These are phyloP conservation scores for Heliconius aoede DNA, from an alignment of 2,888 invertebrate species.

Conservation along the genomic window DNA sequence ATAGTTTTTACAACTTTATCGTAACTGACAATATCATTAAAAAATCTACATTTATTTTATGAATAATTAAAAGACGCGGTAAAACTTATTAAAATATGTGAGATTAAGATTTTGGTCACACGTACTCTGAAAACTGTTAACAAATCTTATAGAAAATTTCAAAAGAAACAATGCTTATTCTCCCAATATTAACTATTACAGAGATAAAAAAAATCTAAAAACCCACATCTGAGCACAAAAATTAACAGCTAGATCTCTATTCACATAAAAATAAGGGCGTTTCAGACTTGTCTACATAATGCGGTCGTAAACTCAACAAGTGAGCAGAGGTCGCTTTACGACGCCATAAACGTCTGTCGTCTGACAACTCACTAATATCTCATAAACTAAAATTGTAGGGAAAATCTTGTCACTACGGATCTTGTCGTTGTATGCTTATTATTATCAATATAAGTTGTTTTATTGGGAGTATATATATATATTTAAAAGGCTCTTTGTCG, in stretches of 20 bases:
- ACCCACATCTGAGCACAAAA: constrained; percentile 22
- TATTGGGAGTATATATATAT: background rate
- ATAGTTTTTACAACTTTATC: too few species aligned
- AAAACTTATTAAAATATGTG: too few species aligned
- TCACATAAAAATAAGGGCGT: constrained; percentile 51
- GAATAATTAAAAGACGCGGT: too few species aligned
- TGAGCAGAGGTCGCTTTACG: constrained; percentile 77
- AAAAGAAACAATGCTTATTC: too few species aligned
- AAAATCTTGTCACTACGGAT: constrained; percentile 49
- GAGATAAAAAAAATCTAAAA: constrained; percentile 13
- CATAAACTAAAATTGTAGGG: constrained; percentile 64
- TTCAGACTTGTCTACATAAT: constrained; percentile 52
- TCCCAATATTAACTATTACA: background rate
- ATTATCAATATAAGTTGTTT: constrained; percentile 16
- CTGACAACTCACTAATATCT: constrained; percentile 78
- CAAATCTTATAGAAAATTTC: too few species aligned
- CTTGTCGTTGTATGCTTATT: constrained; percentile 11
- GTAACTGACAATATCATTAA: too few species aligned
- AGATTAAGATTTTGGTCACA: too few species aligned
- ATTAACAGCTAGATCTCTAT: constrained; percentile 40
- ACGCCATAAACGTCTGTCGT: constrained; percentile 70
- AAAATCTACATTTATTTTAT: too few species aligned
- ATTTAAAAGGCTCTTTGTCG: background rate
- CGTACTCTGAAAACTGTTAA: too few species aligned
- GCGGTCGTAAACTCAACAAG: constrained; percentile 73